Base-by-base conservation (phyloP, 2,797 vertebrate species). In the Gallinago stenura region DNA sequence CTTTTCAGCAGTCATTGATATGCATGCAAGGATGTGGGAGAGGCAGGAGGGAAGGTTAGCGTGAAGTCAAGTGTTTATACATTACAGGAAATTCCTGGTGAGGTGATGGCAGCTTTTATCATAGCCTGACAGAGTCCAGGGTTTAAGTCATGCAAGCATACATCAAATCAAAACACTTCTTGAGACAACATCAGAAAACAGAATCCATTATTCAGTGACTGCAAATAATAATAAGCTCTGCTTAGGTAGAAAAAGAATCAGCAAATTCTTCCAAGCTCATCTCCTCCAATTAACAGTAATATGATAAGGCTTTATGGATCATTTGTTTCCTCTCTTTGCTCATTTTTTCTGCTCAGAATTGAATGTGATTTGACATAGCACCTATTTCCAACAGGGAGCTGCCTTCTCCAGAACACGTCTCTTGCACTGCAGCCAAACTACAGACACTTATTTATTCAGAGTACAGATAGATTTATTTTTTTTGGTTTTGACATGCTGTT, bases 1-100 rank as follows among this genome's bases (percentile, higher is more conserved):
- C 97, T 96, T 96, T 97, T 97, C 96, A 97, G 97, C 96, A 98
- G 97, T 96, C 98, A 98, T 98, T 98, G 98, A 98, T 98, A 98
- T 98, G 98, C 98, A 98, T 97, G 98, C 97, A 94, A 95, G 96
- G 98, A 97, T 94, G 93, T 97, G 91, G 91, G 94, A 96, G 96
- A 97, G 92, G 94, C 95, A 91, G 87, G 89, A 97, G 96, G 94
- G 91, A 96, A 96, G 95, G 89, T 71, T 95, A 97, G 95, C 50
- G 17, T 97, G 64, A 61, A 91, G 82, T 88, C 97, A 98, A 98
- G 91, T 95, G 96, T 97, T 96, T 98, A 97, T 97, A 97, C 94
- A 91, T 93, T 97, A 96, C 96, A 97, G 97, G 95, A 98, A 98
- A 97, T 98, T 97, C 97, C 96, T 94, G 93, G 97, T 92, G 92